Evolutionary conservation across 2,888 invertebrate species (phyloP).

Genomic region (Cryptops parisi): DNA sequence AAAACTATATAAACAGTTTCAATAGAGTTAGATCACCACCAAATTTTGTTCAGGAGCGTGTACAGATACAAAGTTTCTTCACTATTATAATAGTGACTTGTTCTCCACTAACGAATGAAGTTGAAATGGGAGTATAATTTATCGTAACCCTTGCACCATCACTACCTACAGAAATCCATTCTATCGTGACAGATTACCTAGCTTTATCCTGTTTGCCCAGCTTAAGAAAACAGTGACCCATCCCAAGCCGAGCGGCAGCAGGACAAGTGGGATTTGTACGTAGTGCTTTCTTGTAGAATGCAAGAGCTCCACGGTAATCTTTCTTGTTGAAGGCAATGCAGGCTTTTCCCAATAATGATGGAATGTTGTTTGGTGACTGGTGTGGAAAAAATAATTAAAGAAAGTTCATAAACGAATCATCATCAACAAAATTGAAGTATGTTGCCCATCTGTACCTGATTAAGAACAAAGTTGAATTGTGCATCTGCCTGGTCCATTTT

Average conservation of each 20-base stretch:
- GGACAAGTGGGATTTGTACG: conserved; percentile 94
- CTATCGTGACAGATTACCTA: too few relatives aligned
- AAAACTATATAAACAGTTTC: too few relatives aligned
- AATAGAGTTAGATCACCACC: too few relatives aligned
- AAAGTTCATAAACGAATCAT: conserved; percentile 35
- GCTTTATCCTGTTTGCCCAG: conserved; percentile 92
- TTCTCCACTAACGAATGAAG: too few relatives aligned
- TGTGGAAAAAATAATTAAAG: conserved; percentile 8
- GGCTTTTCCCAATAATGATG: conserved; percentile 92
- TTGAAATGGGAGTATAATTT: too few relatives aligned
- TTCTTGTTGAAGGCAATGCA: conserved; percentile 98
- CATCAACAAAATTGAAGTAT: conserved; percentile 97
- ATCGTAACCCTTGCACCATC: too few relatives aligned
- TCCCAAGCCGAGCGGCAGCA: conserved; percentile 87
- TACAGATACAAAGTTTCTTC: too few relatives aligned
- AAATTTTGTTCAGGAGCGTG: too few relatives aligned
- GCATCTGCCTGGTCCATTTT: conserved; percentile 99
- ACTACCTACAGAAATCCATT: too few relatives aligned
- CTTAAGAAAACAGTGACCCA: conserved; percentile 98
- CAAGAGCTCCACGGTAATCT: conserved; percentile 77
- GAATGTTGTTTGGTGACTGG: conserved; percentile 87
- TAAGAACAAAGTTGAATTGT: conserved; percentile 97
- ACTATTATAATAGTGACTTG: too few relatives aligned
- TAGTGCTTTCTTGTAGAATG: conserved; percentile 95
- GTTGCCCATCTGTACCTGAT: conserved; percentile 36